Evolutionary conservation across 1,140 invertebrate genomes (phyloP), one percentile per base, ranked within the genome.

Genomic region (Trichonephila clavata): DNA sequence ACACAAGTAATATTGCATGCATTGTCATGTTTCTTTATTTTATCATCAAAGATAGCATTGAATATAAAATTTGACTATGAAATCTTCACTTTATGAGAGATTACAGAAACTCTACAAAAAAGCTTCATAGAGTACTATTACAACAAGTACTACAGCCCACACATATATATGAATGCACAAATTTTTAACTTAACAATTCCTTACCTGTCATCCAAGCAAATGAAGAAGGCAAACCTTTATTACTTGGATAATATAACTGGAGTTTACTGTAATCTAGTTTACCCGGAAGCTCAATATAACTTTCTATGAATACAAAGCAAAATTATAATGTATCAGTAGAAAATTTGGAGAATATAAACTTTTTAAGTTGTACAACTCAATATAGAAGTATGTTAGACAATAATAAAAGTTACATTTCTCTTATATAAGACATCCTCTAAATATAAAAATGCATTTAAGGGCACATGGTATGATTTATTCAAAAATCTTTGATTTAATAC

Each of bases 191-290:
- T 50, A 50, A 50, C 1, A 50, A 50, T 13, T 50, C 50, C 86
- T 87, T 94, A 96, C 97, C 97, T 18, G 97, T 98, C 94, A 98
- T 96, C 98, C 98, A 99, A 8, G 97, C 98, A 96, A 98, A 98
- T 24, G 97, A 96, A 95, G 97, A 97, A 21, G 98, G 97, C 88
- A 97, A 96, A 93, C 96, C 96, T 95, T 96, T 96, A 92, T 97
- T 96, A 84, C 96, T 96, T 94, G 97, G 97, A 95, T 97, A 97
- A 96, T 97, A 98, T 94, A 98, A 97, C 94, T 98, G 97, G 61
- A 99, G 96, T 95, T 97, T 97, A 3, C 98, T 99, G 95, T 97
- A 98, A 68, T 97, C 97, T 43, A 98, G 96, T 43, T 97, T 96
- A 43, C 97, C 98, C 50, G 97, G 97, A 61, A 98, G 96, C 95